Base-by-base conservation (phyloP, 2,113 vertebrate species). In the Tringa solitaria region DNA sequence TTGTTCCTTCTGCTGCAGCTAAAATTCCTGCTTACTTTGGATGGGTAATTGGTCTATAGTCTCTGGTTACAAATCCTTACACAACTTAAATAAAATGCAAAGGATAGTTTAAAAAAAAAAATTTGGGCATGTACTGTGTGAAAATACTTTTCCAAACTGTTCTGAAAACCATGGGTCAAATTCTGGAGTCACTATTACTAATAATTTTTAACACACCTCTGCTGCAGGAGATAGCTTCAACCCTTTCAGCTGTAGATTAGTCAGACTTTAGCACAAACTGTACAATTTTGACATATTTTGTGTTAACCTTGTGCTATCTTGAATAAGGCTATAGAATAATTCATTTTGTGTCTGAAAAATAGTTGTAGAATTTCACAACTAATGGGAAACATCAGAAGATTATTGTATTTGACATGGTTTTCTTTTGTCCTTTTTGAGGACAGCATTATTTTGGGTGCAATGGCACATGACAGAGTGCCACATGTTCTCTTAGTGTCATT, bases 121-220 rank as follows among this genome's bases (percentile, higher is more conserved):
- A 7, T 9, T 14, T 59, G 43, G 48, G 10, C 12, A 48, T 12
- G 4, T n/a, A 48, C 26, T 56, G 9, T 83, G 61, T 61, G 57
- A 79, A 93, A 93, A 87, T 79, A 72, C 8, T 76, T 88, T 76
- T 56, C 9, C 60, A 78, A 84, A 67, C 13, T 81, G 10, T 43
- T 74, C 59, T 65, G 63, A 82, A 74, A 91, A 39, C 15, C 7
- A 2, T 20, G 19, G 51, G 10, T 35, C 39, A 68, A 37, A 87
- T 35, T 78, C 23, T 63, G 26, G 51, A 85, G 56, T 30, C 0
- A 0, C 30, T 64, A 10, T 39, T 43, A 22, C 33, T 48, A 69
- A 28, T 15, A 15, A 65, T 78, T 91, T 77, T 39, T 64, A 79
- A 76, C 14, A 32, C 27, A 73, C 2, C 6, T 67, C 51, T 32